Evolutionary conservation across 1,140 invertebrate genomes (phyloP).

Genomic region (Drosophila cardini): DNA sequence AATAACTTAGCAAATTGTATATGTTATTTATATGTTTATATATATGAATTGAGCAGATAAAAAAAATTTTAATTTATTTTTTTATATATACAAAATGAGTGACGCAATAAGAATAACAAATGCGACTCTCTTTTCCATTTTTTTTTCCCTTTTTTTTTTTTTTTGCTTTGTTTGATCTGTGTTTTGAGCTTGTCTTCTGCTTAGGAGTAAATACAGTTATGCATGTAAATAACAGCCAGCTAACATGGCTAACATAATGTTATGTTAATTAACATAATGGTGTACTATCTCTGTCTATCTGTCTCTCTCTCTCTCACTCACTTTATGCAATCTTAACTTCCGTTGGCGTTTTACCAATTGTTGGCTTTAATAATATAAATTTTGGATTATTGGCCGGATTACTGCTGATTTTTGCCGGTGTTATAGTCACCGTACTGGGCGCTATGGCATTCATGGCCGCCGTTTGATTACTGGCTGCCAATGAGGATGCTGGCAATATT

Average conservation of each 20-base stretch:
- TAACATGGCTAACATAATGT: conserved; percentile 48
- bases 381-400: conserved; percentile 26
- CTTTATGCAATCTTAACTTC: conserved; percentile 62
- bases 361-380: conserved; percentile 68
- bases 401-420: conserved; percentile 58
- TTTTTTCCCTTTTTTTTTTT: conserved; percentile 1
- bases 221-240: conserved; percentile 53
- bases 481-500: conserved; percentile 76
- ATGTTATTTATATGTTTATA: not conserved
- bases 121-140: conserved; percentile 14
- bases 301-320: not conserved
- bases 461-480: conserved; percentile 73
- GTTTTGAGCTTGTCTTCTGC: conserved; percentile 9
- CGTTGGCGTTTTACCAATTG: conserved; percentile 30
- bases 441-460: conserved; percentile 80
- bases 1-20: not conserved
- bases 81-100: conserved; percentile 14
- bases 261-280: conserved; percentile 31
- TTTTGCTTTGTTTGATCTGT: not conserved
- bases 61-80: conserved; percentile 7
- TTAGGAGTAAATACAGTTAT: conserved; percentile 43
- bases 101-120: not conserved
- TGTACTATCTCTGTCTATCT: conserved; percentile 11
- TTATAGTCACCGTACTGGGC: conserved; percentile 80
- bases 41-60: conserved; percentile 12